These are phyloP conservation scores for Globodera ellingtonae DNA, from an alignment of 1,140 invertebrate genomes.

Conservation along the genomic window DNA sequence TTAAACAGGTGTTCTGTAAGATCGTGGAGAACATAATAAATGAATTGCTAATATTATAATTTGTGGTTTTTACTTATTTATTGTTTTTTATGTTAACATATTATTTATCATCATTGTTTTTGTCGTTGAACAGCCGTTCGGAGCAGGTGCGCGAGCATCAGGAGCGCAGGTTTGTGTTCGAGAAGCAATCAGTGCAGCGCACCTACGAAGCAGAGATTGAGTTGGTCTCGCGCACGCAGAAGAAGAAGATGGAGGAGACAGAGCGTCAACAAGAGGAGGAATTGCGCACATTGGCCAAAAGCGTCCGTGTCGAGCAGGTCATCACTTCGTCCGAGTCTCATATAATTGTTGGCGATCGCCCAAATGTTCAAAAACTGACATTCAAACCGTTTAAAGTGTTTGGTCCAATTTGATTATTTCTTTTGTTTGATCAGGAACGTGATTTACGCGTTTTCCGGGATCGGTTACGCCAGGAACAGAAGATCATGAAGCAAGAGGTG, in stretches of 20 bases:
- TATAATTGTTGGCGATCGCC: no score
- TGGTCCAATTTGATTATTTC: no score
- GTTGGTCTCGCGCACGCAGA: slow-evolving; percentile 81
- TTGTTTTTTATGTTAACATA: no score
- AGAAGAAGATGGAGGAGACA: slow-evolving; percentile 85
- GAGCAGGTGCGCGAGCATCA: slow-evolving; percentile 51
- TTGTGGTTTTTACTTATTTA: no score
- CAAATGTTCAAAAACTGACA: no score
- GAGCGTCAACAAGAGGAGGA: slow-evolving; percentile 89
- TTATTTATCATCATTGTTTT: no score
- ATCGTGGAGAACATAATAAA: no score
- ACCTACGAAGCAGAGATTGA: slow-evolving; percentile 90
- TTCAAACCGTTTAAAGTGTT: no score
- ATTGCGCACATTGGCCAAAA: slow-evolving; percentile 77
- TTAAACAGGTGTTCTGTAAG: slow-evolving; percentile 29
- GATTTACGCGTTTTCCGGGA: slow-evolving; percentile 83
- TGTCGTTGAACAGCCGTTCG: slow-evolving; percentile 34
- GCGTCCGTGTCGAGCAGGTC: slow-evolving; percentile 77
- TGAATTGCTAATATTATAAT: no score
- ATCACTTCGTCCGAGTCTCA: no score
- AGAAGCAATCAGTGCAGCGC: slow-evolving; percentile 76
- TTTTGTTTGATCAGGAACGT: slow-evolving; percentile 18
- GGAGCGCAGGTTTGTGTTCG: slow-evolving; percentile 52
- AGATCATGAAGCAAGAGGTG: slow-evolving; percentile 88
- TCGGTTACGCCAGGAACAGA: slow-evolving; percentile 85